Evolutionary conservation across 2,797 vertebrate species (phyloP), one percentile per base, ranked within the genome.

Genomic region (Microctenopoma lineatum): DNA sequence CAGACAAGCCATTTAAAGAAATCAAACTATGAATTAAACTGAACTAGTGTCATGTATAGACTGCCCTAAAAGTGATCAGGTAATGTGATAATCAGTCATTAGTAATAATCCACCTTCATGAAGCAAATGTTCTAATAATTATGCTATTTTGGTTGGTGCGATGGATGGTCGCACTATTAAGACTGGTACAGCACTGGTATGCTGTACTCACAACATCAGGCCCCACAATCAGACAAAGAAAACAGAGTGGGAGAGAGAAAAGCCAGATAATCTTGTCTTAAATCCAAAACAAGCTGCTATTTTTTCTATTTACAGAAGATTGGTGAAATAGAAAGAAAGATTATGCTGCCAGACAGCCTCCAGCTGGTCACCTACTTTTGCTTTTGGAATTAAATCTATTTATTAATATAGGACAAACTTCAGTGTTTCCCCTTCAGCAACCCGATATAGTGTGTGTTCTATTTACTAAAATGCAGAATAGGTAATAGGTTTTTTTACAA

Each of bases 1-100:
- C 29, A 75, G 86, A 81, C 84, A 90, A 66, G 83, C 26, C 13
- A 58, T 14, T 12, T 10, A 38, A 10, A 36, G 38, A 65, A 59
- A 39, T 21, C 4, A 44, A 54, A 65, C 8, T 9, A 11, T 11
- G 36, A 36, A 3, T 36, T 2, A 36, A 9, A 10, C 12, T 57
- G 6, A 58, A 42, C 48, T 3, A 0, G 54, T 59, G 3, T 18
- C 36, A 61, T 15, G 13, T 26, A 18, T 18, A 55, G 14, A n/a
- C 7, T 50, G 18, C 44, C 13, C 3, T 67, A 16, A 15, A 55
- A 3, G 15, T 15, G 7, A 41, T 59, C 38, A 7, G 14, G 26
- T 57, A 16, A 11, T 36, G 18, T 34, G 11, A n/a, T 12, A 9
- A 9, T 26, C 1, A 12, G 13, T 29, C 39, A 44, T 44, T 8